Evolutionary conservation across 2,113 vertebrate genomes (phyloP).

Genomic region (Kryptolebias marmoratus): DNA sequence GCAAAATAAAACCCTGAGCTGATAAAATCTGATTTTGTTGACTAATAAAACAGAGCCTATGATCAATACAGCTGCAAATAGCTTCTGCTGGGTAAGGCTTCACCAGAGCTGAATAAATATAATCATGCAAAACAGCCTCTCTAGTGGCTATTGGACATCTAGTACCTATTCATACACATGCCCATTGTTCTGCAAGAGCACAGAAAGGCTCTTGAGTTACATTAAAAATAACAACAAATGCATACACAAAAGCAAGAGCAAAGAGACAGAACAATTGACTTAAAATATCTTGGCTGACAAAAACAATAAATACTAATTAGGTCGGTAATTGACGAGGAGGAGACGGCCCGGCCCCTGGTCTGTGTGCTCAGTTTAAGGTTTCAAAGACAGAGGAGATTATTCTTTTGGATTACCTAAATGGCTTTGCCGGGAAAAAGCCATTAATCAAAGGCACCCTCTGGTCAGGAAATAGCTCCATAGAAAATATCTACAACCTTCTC

Average conservation of each 20-base stretch:
- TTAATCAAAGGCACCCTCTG: constrained; percentile 89
- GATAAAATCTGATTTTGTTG: constrained; percentile 61
- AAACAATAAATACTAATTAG: constrained; percentile 69
- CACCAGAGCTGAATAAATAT: constrained; percentile 61
- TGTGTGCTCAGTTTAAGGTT: constrained; percentile 56
- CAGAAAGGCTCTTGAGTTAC: constrained; percentile 2
- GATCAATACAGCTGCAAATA: constrained; percentile 69
- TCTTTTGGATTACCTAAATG: constrained; percentile 89
- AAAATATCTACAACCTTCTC: constrained; percentile 95
- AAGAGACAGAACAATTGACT: constrained; percentile 50
- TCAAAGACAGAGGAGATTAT: constrained; percentile 79
- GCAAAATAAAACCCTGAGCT: constrained; percentile 35
- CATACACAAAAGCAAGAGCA: constrained; percentile 15
- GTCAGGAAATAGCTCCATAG: constrained; percentile 90
- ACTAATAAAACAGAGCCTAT: constrained; percentile 62
- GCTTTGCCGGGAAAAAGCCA: constrained; percentile 84
- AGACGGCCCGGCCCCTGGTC: constrained; percentile 42
- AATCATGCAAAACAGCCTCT: constrained; percentile 62
- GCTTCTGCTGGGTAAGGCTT: constrained; percentile 55
- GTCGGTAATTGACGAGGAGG: constrained; percentile 57
- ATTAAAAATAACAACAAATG: constrained; percentile 18
- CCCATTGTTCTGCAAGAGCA: constrained; percentile 14
- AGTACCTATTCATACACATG: constrained; percentile 37
- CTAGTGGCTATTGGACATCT: constrained; percentile 39
- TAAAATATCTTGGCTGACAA: constrained; percentile 51